Conservation (phyloP, 2,113 vertebrate genomes). For the Regulus satrapa region DNA sequence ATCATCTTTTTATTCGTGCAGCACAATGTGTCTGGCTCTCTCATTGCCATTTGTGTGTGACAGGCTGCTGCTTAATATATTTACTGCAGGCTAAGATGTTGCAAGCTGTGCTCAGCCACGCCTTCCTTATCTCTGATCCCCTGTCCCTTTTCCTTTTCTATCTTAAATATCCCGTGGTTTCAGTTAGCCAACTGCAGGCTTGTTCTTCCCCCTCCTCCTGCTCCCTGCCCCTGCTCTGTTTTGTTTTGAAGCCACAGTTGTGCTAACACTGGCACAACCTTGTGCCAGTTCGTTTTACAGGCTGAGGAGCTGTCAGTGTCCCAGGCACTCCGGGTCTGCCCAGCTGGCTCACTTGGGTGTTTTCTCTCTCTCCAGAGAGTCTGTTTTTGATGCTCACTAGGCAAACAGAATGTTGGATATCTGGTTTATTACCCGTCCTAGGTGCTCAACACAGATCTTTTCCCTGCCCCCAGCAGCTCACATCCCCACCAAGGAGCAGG, state of each 20-base stretch:
- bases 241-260: constrained; percentile 7
- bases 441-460: neutral
- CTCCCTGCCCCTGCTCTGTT: neutral
- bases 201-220: neutral
- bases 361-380: neutral
- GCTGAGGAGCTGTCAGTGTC: constrained; percentile 18
- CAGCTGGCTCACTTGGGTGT: neutral
- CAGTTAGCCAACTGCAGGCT: neutral
- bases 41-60: neutral
- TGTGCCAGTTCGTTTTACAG: constrained; percentile 13
- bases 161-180: neutral
- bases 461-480: neutral
- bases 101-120: neutral
- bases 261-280: neutral
- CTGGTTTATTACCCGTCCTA: neutral
- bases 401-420: neutral
- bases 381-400: constrained; percentile 14
- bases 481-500: neutral
- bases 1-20: neutral
- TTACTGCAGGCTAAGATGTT: neutral
- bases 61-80: neutral
- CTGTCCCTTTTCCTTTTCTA: neutral
- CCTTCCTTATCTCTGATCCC: neutral
- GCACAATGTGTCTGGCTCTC: neutral
- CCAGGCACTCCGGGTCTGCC: neutral